Evolutionary conservation across 1,140 invertebrate species (phyloP).

Genomic region (Stenopsyche tienmushanensis): DNA sequence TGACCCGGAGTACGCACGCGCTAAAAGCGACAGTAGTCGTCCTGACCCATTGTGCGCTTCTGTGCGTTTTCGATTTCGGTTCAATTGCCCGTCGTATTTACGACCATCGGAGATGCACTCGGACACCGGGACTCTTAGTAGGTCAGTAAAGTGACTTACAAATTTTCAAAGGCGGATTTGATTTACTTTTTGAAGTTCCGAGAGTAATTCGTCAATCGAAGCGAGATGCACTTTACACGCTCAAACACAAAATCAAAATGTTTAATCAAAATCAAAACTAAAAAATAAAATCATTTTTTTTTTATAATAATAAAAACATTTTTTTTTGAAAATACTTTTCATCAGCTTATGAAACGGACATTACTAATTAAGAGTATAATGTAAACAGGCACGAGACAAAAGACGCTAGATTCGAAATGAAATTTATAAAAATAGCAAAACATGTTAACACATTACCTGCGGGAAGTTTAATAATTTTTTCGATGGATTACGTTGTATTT

Average conservation of each 20-base stretch:
- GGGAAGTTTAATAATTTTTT: no score
- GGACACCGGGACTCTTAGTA: constrained; percentile 16
- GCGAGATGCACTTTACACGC: background rate
- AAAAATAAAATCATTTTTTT: background rate
- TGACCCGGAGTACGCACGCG: constrained; percentile 25
- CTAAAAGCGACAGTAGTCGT: constrained; percentile 27
- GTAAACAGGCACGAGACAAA: no score
- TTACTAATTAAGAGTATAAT: no score
- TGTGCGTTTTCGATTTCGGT: constrained; percentile 30
- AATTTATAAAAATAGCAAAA: no score
- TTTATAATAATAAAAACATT: background rate
- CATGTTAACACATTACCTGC: no score
- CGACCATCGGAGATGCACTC: constrained; percentile 5
- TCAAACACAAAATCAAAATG: background rate
- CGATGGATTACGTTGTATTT: no score
- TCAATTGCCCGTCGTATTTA: constrained; percentile 17
- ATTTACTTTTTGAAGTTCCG: background rate
- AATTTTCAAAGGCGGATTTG: background rate
- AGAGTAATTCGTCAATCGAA: background rate
- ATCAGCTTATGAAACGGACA: no score
- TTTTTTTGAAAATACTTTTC: background rate
- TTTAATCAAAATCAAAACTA: background rate
- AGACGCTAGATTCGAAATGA: no score
- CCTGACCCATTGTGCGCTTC: background rate
- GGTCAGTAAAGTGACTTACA: constrained; percentile 30